phyloP scores from a whole-genome alignment of 2,797 vertebrate species.

The Cyclura pinguis region DNA sequence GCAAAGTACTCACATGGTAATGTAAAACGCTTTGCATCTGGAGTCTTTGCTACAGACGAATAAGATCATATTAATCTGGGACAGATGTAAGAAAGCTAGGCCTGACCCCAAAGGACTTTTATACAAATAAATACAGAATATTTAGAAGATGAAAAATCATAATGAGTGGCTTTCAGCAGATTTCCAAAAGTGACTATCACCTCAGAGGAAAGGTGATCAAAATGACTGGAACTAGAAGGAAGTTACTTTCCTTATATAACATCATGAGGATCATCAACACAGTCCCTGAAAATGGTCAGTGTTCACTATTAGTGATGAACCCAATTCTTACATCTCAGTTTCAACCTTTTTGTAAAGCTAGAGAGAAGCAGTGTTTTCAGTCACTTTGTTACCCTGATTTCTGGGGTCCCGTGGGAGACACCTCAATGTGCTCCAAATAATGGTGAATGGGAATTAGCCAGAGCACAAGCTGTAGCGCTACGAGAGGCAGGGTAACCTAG shows the following conservation, averaged over 20 bases:
- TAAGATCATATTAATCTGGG: neutral
- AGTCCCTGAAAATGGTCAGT: neutral
- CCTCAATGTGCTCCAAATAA: no score
- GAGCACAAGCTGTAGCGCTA: no score
- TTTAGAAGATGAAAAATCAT: neutral
- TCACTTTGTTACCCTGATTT: no score
- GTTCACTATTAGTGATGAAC: neutral
- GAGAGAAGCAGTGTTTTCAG: neutral
- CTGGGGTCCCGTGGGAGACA: no score
- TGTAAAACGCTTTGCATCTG: slow-evolving; percentile 16
- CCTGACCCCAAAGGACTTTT: neutral
- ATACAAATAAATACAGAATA: neutral
- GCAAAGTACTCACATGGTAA: slow-evolving; percentile 4
- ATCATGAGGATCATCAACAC: neutral
- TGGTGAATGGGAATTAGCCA: no score
- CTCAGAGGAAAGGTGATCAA: neutral
- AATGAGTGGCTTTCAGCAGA: neutral
- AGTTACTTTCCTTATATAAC: neutral
- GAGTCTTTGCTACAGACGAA: neutral
- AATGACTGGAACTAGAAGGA: neutral
- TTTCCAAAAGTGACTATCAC: neutral
- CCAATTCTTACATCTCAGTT: neutral
- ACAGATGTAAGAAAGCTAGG: slow-evolving; percentile 1
- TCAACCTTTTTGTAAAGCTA: neutral
- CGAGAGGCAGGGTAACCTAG: no score